Base-by-base conservation (phyloP, 2,113 vertebrate species). In the Grammomys surdaster region DNA sequence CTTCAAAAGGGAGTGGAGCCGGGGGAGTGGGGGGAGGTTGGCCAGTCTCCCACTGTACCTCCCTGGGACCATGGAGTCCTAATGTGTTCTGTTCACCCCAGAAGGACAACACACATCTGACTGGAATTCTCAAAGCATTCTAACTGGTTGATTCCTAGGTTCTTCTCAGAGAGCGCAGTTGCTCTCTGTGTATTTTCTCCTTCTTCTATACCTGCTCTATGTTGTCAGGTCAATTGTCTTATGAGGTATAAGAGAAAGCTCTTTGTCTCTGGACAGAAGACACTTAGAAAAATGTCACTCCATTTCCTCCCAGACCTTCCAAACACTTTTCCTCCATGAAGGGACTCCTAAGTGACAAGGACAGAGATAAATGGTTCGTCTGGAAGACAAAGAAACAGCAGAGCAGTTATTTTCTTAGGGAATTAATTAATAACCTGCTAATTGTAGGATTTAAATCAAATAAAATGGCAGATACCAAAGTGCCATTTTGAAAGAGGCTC, bases 301-400 rank as follows among this genome's bases (percentile, higher is more conserved):
- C 56, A 60, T 93, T 86, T 67, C 91, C 88, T 89, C 67, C 63
- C 65, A 90, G 89, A 58, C 88, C 80, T 94, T 93, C 84, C 82
- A 86, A 89, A 63, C 73, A 73, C 40, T 76, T 90, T 95, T 89
- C 60, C 77, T 82, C 54, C 60, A 51, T 1, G 5, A n/a, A 91
- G 81, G 95, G 93, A 96, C 96, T 93, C 95, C 33, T 78, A 87
- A 89, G 81, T 51, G 89, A 91, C 89, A 96, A 86, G 70, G 40
- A 48, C 81, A 85, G 72, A 96, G 77, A 93, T 51, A 82, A 89
- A 93, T 65, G 69, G 33, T 60, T 84, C 87, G 67, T 85, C 94
- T 87, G 90, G 87, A 91, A 94, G 88, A 84, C 60, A 46, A 7
- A 88, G n/a, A 36, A 84, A 87, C 43, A 67, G 31, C 17, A 33